Percentiles rank a stretch among this genome's conserved stretches.
phyloP scores from a whole-genome alignment of 2,797 vertebrate species.

The Pantherophis vulpinus region DNA sequence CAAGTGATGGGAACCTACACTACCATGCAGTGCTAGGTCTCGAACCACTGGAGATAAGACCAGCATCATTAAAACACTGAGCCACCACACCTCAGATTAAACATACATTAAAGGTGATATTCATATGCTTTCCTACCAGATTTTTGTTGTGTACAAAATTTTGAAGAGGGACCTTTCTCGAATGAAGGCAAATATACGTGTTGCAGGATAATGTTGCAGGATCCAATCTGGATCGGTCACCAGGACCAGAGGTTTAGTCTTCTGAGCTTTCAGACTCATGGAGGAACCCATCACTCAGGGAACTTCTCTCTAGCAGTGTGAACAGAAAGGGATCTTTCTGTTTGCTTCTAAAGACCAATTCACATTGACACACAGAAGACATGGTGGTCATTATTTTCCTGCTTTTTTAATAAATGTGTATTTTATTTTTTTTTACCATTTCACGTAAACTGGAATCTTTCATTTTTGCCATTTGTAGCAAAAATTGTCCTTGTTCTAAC shows the following conservation, averaged over 20 bases:
- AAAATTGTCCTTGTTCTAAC: neutral
- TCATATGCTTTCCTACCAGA: neutral
- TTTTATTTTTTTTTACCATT: neutral
- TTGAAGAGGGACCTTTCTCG: neutral
- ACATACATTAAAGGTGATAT: neutral
- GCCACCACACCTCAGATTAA: too few relatives aligned
- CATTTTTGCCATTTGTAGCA: neutral
- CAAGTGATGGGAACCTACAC: too few relatives aligned
- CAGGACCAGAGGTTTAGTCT: neutral
- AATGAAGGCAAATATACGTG: neutral
- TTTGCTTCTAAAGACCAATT: neutral
- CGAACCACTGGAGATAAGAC: too few relatives aligned
- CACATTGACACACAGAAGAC: neutral
- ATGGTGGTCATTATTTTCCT: neutral
- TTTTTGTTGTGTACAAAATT: neutral
- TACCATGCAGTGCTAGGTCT: too few relatives aligned
- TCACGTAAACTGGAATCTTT: neutral
- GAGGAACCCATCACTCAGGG: neutral
- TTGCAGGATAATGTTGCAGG: neutral
- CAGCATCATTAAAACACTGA: too few relatives aligned
- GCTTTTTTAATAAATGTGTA: neutral
- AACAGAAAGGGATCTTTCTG: neutral
- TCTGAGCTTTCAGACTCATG: neutral
- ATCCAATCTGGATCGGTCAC: too few relatives aligned
- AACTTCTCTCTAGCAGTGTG: neutral